Base-by-base conservation (phyloP, 2,888 invertebrate species). In the Drosophila mimetica region DNA sequence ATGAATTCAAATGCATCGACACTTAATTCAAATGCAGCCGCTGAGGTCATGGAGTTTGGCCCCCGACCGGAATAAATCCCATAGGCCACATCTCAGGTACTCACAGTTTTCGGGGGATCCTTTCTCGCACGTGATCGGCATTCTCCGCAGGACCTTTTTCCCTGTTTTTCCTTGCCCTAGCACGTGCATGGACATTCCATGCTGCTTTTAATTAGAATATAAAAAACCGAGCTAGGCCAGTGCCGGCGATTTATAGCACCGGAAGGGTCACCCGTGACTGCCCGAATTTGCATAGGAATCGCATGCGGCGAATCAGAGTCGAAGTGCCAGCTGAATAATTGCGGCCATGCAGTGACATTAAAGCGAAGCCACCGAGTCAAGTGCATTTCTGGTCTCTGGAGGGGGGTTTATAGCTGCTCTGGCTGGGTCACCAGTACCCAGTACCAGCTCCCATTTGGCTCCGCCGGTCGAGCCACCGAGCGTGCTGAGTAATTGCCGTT, bases 401-500 rank as follows among this genome's bases (percentile, higher is more conserved):
- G 11, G 16, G 57, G 36, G 48, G 25, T 44, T 36, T 42, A 37
- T 42, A 47, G 34, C 47, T 14, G 53, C 9, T 57, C 13, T 13
- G 32, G 32, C 13, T 32, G 32, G 32, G 3, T 13, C 32, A 32
- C 32, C 32, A 9, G 32, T 32, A n/a, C n/a, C n/a, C n/a, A n/a
- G n/a, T n/a, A n/a, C n/a, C n/a, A n/a, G 32, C 13, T 32, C 32
- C 13, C 32, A 32, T 13, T 13, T 25, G 51, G 36, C 34, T 57
- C 47, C 66, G 51, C 71, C 71, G 61, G 74, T 63, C 74, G 37
- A 57, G 65, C 78, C 69, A 51, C 72, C 67, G 70, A 84, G 74
- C 87, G 86, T 87, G 84, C 88, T 85, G 88, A 89, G 89, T 84
- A 84, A 84, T 84, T 84, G 88, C 83, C 75, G 75, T 82, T 84